Base-by-base conservation (phyloP, 2,888 invertebrate species). In the Tanytarsus gracilentus region DNA sequence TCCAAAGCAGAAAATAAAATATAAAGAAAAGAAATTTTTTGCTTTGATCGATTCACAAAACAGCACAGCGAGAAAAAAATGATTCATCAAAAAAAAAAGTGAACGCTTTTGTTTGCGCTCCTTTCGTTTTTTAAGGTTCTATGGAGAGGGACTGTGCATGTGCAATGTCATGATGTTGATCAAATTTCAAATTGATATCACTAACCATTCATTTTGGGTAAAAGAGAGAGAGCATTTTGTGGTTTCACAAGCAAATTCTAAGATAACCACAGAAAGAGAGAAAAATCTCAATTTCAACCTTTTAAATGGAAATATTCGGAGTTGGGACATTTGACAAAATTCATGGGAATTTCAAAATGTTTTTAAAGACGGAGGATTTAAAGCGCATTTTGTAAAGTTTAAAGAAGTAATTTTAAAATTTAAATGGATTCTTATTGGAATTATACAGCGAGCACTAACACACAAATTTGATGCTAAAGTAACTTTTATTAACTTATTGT, bases 341-440 rank as follows among this genome's bases (percentile, higher is more conserved):
- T 40, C 40, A 40, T 40, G 40, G 40, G 40, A 40, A 40, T 40
- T 40, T 16, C n/a, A n/a, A n/a, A n/a, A n/a, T n/a, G n/a, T n/a
- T n/a, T n/a, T n/a, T n/a, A n/a, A n/a, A n/a, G n/a, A n/a, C n/a
- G n/a, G n/a, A n/a, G n/a, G n/a, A n/a, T n/a, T n/a, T n/a, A n/a
- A n/a, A n/a, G n/a, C n/a, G n/a, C n/a, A n/a, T n/a, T n/a, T n/a
- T n/a, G n/a, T n/a, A n/a, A n/a, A n/a, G n/a, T n/a, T n/a, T n/a
- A n/a, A n/a, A n/a, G n/a, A n/a, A n/a, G n/a, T n/a, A n/a, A n/a
- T n/a, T n/a, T n/a, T n/a, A n/a, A n/a, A n/a, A n/a, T n/a, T n/a
- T n/a, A n/a, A n/a, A n/a, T n/a, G n/a, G n/a, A n/a, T n/a, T n/a
- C n/a, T n/a, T n/a, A n/a, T n/a, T n/a, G n/a, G n/a, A n/a, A n/a